phyloP scores from a whole-genome alignment of 2,797 vertebrate genomes.

The Enteromius radiatus region DNA sequence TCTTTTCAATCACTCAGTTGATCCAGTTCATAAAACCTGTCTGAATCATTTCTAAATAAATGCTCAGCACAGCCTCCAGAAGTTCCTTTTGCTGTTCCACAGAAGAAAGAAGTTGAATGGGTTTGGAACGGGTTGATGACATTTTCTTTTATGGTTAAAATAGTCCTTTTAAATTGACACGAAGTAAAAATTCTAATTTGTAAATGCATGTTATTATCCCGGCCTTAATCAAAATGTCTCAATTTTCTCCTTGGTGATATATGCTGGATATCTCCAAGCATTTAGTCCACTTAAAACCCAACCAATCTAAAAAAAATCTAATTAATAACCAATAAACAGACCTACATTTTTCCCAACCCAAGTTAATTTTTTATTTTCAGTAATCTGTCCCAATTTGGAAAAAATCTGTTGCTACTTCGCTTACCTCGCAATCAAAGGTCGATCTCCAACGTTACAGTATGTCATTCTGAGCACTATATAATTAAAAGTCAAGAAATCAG shows the following conservation, averaged over 20 bases:
- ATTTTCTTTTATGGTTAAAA: not conserved
- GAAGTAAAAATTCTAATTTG: not conserved
- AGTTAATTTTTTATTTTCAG: not conserved
- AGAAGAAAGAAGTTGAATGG: not conserved
- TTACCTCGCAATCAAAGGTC: not conserved
- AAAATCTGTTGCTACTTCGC: not conserved
- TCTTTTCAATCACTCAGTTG: constrained; percentile 5
- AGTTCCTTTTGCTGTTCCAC: not conserved
- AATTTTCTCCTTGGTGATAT: not conserved
- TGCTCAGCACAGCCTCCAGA: not conserved
- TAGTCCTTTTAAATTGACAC: not conserved
- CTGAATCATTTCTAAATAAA: not conserved
- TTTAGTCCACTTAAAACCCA: not conserved
- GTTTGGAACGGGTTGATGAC: not conserved
- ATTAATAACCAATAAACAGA: not conserved
- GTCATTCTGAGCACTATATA: not conserved
- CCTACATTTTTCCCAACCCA: not conserved
- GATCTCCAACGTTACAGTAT: not conserved
- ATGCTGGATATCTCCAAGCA: not conserved
- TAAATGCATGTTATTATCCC: not conserved
- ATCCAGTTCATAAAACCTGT: not conserved
- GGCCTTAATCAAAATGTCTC: not conserved
- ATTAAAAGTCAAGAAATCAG: not conserved
- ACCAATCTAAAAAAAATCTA: not conserved
- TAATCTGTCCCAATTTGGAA: not conserved